Base-by-base conservation (phyloP, 2,113 vertebrate species). In the Pseudorhombus dupliciocellatus region DNA sequence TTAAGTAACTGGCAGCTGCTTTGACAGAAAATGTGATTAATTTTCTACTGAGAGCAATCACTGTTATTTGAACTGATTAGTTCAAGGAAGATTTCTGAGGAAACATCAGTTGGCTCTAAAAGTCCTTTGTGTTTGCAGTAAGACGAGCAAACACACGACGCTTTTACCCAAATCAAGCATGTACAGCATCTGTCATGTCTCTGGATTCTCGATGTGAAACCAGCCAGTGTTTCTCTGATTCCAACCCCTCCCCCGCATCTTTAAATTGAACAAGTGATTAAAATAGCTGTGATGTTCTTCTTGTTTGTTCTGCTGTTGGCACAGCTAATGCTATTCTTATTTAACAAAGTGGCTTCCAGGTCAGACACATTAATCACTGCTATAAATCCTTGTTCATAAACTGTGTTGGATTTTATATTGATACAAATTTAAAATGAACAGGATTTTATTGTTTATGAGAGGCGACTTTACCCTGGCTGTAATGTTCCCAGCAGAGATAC, bases 1-100 rank as follows among this genome's bases (percentile, higher is more conserved):
- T 91, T 89, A 90, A 93, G 86, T 91, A 92, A 93, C 88, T 91
- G 91, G 90, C 90, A 91, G 87, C 83, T 79, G 84, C 86, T 93
- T 88, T 88, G 84, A 91, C 89, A 90, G 88, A 92, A 90, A 91
- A 93, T 90, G 83, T 73, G 87, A 93, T 93, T 89, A 86, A 90
- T 93, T 92, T 92, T 91, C 85, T 92, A 76, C 85, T 83, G 83
- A 90, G 88, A 90, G 90, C 86, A 91, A 92, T 91, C 91, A 88
- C 82, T 74, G 79, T 91, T 92, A 93, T 92, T 92, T 92, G 67
- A 88, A 90, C 77, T 93, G 87, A 92, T 93, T 93, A 91, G 74
- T 80, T 87, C 66, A 54, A 73, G 75, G 82, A 87, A 85, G 59
- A 66, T 81, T 90, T 74, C n/a, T 67, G 63, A 84, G 76, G 75